A percentile compares a stretch with the other conserved stretches of the same genome.
Evolutionary conservation across 2,888 invertebrate species (phyloP).

Genomic region (Perizoma flavofasciatum): DNA sequence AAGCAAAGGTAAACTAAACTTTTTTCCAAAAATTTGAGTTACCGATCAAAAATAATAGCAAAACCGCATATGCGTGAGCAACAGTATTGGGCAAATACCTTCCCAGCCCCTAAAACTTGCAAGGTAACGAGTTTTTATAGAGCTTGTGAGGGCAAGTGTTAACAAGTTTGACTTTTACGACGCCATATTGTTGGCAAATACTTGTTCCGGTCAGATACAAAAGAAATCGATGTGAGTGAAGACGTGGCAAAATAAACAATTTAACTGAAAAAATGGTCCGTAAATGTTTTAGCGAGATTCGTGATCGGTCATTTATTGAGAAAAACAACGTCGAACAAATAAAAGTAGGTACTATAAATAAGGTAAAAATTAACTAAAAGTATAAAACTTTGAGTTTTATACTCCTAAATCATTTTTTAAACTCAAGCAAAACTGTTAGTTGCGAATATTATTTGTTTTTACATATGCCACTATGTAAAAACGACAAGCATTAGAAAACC

Average conservation of each 20-base stretch:
- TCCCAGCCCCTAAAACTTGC: constrained; percentile 6
- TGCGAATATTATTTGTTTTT: too few species aligned
- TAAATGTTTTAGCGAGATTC: constrained; percentile 15
- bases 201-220: constrained; percentile 50
- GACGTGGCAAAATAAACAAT: constrained; percentile 24
- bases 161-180: constrained; percentile 61
- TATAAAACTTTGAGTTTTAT: too few species aligned
- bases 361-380: too few species aligned
- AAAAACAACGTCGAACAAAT: not conserved
- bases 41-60: not conserved
- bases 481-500: too few species aligned
- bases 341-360: too few species aligned
- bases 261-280: constrained; percentile 10
- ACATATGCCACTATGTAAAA: too few species aligned
- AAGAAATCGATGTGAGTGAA: constrained; percentile 30
- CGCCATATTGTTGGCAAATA: constrained; percentile 55
- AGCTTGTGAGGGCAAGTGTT: constrained; percentile 60
- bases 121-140: constrained; percentile 54
- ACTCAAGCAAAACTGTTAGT: too few species aligned
- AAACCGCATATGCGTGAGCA: not conserved
- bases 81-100: not conserved
- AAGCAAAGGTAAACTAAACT: too few species aligned
- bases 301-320: constrained; percentile 4
- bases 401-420: too few species aligned
- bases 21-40: too few species aligned